Conservation (phyloP, 2,113 vertebrate species). For the Leiothrix lutea region DNA sequence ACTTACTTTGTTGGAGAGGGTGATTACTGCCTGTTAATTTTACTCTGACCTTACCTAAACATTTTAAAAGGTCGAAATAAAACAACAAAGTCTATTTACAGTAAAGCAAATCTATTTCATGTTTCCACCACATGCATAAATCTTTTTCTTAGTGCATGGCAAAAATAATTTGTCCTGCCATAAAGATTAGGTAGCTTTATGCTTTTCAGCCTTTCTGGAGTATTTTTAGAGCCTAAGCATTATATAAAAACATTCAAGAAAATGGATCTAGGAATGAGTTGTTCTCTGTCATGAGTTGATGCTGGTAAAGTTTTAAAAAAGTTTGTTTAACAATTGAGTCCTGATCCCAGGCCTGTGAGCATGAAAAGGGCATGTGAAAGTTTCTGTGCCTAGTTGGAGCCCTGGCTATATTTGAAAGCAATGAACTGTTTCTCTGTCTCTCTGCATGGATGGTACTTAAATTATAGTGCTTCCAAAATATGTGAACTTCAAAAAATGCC, state of each 20-base stretch:
- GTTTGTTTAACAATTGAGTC: background rate
- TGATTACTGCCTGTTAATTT: background rate
- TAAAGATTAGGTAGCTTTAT: background rate
- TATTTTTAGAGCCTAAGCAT: background rate
- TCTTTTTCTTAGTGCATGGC: background rate
- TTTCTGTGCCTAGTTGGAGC: background rate
- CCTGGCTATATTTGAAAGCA: background rate
- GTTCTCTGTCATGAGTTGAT: rapidly evolving
- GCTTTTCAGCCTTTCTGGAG: background rate
- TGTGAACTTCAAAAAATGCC: background rate
- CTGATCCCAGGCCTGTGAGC: background rate
- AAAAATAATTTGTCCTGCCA: background rate
- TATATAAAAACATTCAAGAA: background rate
- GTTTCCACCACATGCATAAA: background rate
- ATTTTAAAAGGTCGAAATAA: background rate
- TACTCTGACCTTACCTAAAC: background rate
- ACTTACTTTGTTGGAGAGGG: background rate
- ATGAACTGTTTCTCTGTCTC: background rate
- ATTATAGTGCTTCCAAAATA: background rate
- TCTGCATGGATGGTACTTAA: background rate
- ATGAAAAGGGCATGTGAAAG: background rate
- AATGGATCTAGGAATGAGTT: background rate
- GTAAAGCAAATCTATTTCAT: background rate
- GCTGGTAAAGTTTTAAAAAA: background rate
- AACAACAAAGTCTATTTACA: background rate